These are phyloP conservation scores for Troides oblongomaculatus DNA, from an alignment of 2,888 invertebrate species.

Conservation along the genomic window DNA sequence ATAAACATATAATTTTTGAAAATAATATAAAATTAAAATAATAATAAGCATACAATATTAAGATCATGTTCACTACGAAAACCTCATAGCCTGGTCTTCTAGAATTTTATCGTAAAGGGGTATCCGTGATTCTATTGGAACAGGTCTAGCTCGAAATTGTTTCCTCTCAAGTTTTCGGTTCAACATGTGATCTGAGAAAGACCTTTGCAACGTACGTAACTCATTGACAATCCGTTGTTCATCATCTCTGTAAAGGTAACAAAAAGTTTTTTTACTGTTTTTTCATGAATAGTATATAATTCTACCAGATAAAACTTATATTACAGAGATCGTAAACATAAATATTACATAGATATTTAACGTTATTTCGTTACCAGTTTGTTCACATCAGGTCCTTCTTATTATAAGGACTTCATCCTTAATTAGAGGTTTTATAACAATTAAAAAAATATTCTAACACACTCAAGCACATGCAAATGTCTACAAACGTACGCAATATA, in stretches of 20 bases:
- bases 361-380: no score
- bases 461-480: no score
- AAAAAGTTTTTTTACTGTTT: not conserved
- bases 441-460: no score
- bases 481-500: no score
- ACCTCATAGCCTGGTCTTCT: conserved; percentile 87
- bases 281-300: no score
- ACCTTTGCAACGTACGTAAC: conserved; percentile 66
- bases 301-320: no score
- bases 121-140: conserved; percentile 85
- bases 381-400: no score
- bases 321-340: no score
- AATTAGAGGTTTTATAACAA: no score
- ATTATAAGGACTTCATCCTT: no score
- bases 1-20: not conserved
- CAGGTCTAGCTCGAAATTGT: conserved; percentile 80
- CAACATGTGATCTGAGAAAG: conserved; percentile 71
- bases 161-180: conserved; percentile 74
- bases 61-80: conserved; percentile 38
- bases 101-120: conserved; percentile 86
- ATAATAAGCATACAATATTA: conserved; percentile 54
- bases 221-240: conserved; percentile 81
- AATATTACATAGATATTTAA: no score
- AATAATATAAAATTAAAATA: conserved; percentile 34
- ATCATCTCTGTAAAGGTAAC: conserved; percentile 79